Conservation (phyloP, 2,888 invertebrate species). For the Cheilosia scutellata region DNA sequence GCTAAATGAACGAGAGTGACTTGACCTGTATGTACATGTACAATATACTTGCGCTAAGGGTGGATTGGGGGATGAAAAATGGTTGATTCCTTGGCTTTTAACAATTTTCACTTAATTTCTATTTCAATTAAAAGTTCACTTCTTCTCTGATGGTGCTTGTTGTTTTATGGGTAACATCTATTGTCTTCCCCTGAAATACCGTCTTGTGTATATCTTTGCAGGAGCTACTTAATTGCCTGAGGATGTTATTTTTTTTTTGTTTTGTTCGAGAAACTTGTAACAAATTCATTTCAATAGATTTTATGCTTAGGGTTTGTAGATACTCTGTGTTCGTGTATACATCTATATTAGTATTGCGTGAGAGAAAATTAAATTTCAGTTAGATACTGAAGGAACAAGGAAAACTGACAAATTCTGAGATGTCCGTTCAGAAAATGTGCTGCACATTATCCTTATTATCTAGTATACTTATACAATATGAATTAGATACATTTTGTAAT, state of each 20-base stretch:
- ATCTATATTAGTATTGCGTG: too few relatives aligned
- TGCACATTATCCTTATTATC: too few relatives aligned
- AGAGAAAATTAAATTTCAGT: too few relatives aligned
- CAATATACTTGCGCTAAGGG: neutral
- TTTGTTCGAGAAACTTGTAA: neutral
- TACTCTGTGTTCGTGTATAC: too few relatives aligned
- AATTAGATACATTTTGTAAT: too few relatives aligned
- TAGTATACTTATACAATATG: too few relatives aligned
- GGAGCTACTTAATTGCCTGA: neutral
- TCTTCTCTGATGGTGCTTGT: neutral
- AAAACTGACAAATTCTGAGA: too few relatives aligned
- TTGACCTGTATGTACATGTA: neutral
- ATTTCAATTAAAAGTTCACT: conserved; percentile 35
- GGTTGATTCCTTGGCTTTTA: conserved; percentile 4
- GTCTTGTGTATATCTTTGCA: neutral
- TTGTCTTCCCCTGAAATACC: neutral
- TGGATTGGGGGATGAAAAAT: neutral
- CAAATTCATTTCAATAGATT: neutral
- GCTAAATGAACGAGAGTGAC: conserved; percentile 11
- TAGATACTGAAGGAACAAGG: neutral
- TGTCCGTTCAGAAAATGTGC: too few relatives aligned
- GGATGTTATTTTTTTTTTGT: neutral
- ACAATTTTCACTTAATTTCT: conserved; percentile 24
- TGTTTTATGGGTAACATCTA: conserved; percentile 1
- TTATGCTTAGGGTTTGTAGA: neutral